Conservation (phyloP, 1,140 invertebrate species). For the Eriosoma lanigerum region DNA sequence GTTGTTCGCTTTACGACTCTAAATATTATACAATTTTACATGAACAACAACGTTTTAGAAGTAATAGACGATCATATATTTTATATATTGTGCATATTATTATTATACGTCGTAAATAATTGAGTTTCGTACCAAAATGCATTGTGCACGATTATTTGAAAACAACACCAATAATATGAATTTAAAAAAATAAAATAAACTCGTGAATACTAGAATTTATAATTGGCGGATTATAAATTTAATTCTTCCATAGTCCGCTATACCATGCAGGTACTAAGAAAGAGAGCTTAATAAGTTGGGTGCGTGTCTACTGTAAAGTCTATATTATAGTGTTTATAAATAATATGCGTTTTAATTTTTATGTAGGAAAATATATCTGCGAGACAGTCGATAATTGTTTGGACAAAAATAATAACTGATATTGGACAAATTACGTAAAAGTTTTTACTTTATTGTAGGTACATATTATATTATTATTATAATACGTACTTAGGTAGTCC, state of each 20-base stretch:
- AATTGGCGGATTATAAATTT: too few species aligned
- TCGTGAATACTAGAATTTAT: too few species aligned
- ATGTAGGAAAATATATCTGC: background rate
- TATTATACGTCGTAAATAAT: background rate
- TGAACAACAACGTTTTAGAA: background rate
- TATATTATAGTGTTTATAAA: too few species aligned
- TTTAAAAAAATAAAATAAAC: too few species aligned
- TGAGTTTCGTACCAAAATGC: background rate
- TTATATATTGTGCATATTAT: too few species aligned
- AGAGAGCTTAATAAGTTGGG: too few species aligned
- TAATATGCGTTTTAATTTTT: too few species aligned
- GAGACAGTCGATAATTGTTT: background rate
- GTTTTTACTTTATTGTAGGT: background rate
- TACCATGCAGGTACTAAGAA: too few species aligned
- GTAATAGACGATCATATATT: too few species aligned
- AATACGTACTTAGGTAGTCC: background rate
- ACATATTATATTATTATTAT: background rate
- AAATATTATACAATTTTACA: constrained; percentile 5
- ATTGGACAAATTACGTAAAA: background rate
- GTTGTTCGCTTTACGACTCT: background rate
- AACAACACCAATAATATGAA: background rate
- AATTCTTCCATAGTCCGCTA: too few species aligned
- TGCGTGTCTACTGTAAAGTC: too few species aligned
- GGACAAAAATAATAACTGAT: background rate
- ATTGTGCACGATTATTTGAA: background rate